Percentiles rank a stretch among this genome's conserved stretches.
Conservation (phyloP, 92 coral and sea anemone species). For the Bergia puertoricense region DNA sequence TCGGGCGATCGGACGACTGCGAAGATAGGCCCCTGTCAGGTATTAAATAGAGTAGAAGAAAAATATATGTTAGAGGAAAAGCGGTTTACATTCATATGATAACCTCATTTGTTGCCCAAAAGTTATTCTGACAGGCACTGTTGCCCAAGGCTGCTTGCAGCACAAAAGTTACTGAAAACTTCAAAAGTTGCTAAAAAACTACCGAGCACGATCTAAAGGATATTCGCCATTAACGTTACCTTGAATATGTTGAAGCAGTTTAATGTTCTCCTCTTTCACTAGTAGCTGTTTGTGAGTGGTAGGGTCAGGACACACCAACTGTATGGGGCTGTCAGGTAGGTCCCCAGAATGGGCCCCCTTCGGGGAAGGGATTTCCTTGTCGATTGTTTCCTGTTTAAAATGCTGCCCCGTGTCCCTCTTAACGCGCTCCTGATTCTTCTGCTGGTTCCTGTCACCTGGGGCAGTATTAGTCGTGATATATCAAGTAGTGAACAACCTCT, state of each 20-base stretch:
- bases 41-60: too few species aligned
- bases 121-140: too few species aligned
- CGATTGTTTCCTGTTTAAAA: neutral
- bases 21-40: too few species aligned
- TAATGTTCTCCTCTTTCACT: constrained; percentile 59
- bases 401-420: neutral
- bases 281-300: constrained; percentile 59
- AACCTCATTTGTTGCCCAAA: too few species aligned
- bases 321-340: constrained; percentile 59
- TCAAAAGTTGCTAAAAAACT: too few species aligned
- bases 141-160: too few species aligned
- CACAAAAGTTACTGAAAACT: too few species aligned
- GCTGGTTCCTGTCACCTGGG: neutral
- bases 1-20: too few species aligned
- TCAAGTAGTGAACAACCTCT: neutral
- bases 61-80: too few species aligned
- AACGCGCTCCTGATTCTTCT: neutral
- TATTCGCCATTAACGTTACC: constrained; percentile 32
- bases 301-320: constrained; percentile 62
- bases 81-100: too few species aligned
- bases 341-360: constrained; percentile 10
- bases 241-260: constrained; percentile 60
- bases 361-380: neutral
- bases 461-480: neutral
- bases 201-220: too few species aligned